These are phyloP conservation scores for Istiophorus platypterus DNA, from an alignment of 2,113 vertebrate species.

Conservation along the genomic window DNA sequence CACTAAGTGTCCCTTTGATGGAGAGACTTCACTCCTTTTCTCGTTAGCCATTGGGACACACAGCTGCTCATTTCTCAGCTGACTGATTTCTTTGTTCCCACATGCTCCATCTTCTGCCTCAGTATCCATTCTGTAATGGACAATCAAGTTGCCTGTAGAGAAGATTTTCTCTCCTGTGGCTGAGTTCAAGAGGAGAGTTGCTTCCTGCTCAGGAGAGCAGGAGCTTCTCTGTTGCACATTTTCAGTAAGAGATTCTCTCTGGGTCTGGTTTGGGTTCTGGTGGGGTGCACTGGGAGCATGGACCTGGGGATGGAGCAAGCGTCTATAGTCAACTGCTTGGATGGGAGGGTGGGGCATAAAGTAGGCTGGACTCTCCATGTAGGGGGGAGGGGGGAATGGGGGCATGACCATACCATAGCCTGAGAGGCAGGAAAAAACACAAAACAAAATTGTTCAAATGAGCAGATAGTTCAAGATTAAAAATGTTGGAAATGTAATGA, in stretches of 20 bases:
- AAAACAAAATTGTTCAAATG: too few relatives aligned
- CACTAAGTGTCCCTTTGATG: conserved; percentile 42
- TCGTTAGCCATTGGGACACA: neutral
- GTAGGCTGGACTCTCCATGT: conserved; percentile 73
- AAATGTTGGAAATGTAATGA: neutral
- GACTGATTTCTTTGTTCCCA: neutral
- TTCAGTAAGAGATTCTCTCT: neutral
- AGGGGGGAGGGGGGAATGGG: conserved; percentile 58
- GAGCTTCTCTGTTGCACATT: conserved; percentile 2
- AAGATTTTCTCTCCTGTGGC: neutral
- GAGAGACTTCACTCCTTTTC: neutral
- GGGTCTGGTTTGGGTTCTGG: conserved; percentile 57
- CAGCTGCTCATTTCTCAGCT: neutral
- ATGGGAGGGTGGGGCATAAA: conserved; percentile 67
- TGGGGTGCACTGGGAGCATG: conserved; percentile 5
- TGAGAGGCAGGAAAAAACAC: conserved; percentile 21
- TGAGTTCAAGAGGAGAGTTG: neutral
- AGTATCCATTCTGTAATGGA: neutral
- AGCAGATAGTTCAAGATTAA: neutral
- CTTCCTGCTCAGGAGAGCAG: neutral
- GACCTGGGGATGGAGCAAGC: conserved; percentile 51
- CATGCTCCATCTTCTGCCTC: neutral
- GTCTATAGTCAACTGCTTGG: conserved; percentile 71
- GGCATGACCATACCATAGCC: conserved; percentile 77
- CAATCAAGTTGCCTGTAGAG: rapidly evolving